Percentiles rank a stretch among this genome's conserved stretches.
Evolutionary conservation across 2,797 vertebrate species (phyloP).

Genomic region (Atherinosoma microstoma): DNA sequence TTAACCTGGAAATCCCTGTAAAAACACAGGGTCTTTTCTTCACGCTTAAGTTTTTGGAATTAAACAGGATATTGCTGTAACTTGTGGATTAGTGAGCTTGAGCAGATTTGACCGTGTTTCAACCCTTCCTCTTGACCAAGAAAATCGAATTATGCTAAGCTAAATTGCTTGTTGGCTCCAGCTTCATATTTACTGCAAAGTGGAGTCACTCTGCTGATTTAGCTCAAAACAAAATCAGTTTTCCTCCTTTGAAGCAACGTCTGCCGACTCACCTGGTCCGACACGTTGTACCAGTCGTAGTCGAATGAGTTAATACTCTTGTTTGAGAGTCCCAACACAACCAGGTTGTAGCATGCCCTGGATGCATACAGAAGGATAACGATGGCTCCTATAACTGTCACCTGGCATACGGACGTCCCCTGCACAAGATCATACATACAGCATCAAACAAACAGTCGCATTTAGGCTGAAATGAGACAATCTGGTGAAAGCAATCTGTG

Average conservation of each 20-base stretch:
- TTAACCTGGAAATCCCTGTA: not conserved
- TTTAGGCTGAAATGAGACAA: not conserved
- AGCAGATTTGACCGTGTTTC: not conserved
- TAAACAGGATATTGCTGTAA: not conserved
- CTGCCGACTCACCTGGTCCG: conserved; percentile 88
- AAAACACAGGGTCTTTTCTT: not conserved
- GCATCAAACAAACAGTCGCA: not conserved
- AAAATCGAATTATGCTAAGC: conserved; percentile 4
- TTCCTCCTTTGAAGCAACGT: not conserved
- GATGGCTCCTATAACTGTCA: conserved; percentile 89
- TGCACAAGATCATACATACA: conserved; percentile 56
- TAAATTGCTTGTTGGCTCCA: not conserved
- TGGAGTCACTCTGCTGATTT: not conserved
- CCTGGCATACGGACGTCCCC: conserved; percentile 97
- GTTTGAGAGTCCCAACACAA: conserved; percentile 90
- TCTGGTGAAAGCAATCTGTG: not conserved
- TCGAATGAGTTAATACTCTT: conserved; percentile 91
- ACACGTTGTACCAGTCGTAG: conserved; percentile 98
- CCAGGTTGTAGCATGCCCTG: conserved; percentile 96
- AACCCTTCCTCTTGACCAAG: not conserved
- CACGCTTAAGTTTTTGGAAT: not conserved
- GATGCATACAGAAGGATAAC: conserved; percentile 93
- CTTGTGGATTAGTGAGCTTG: not conserved
- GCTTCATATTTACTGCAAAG: not conserved
- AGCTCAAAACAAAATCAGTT: not conserved